These are phyloP conservation scores for Brachionus calyciflorus DNA, from an alignment of 1,140 invertebrate species.

Conservation along the genomic window DNA sequence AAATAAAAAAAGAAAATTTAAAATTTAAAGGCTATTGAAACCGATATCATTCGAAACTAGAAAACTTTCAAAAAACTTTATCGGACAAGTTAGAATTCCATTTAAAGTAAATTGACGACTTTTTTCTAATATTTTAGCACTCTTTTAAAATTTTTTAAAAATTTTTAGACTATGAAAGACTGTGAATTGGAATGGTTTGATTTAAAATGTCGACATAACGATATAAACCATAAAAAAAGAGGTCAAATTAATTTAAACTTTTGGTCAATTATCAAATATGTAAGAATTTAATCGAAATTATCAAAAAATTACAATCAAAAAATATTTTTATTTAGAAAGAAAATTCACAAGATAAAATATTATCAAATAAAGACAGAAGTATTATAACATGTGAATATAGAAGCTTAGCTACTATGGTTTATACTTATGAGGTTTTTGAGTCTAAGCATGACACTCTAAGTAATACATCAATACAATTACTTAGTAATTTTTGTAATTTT, in stretches of 20 bases:
- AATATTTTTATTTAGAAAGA: too few relatives aligned
- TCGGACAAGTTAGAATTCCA: neutral
- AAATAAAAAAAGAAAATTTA: too few relatives aligned
- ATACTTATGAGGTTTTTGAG: neutral
- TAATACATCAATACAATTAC: neutral
- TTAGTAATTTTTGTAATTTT: neutral
- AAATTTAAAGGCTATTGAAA: too few relatives aligned
- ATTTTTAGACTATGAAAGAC: neutral
- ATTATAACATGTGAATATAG: neutral
- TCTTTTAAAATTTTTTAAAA: neutral
- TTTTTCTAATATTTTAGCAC: neutral
- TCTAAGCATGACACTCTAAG: neutral
- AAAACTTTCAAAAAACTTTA: slow-evolving; percentile 1
- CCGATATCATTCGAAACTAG: too few relatives aligned
- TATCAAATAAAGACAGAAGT: neutral
- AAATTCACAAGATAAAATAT: too few relatives aligned
- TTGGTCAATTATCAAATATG: too few relatives aligned
- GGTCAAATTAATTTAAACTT: neutral
- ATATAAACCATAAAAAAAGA: neutral
- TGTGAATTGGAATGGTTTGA: neutral
- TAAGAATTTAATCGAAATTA: too few relatives aligned
- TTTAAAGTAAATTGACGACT: neutral
- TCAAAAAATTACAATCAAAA: too few relatives aligned
- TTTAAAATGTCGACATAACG: neutral
- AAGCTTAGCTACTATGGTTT: neutral